phyloP scores from a whole-genome alignment of 2,888 invertebrate genomes.

The Gnatocerus cornutus region DNA sequence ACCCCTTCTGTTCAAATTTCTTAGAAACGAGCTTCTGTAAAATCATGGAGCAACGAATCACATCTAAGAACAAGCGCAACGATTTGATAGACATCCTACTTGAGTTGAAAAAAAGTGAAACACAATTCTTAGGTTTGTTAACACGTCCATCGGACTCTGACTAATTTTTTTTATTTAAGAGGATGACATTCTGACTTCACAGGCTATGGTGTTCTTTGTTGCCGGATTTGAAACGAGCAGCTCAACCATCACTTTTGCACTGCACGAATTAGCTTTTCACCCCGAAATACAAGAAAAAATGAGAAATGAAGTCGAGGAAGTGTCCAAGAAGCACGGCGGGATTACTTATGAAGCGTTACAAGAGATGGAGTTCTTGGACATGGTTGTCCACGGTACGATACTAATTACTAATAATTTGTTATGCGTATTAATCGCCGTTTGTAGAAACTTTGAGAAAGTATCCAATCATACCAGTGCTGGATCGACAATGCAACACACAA shows the following conservation, averaged over 20 bases:
- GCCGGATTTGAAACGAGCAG: slow-evolving; percentile 73
- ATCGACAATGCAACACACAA: slow-evolving; percentile 57
- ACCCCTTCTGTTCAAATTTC: background rate
- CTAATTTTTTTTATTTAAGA: slow-evolving; percentile 52
- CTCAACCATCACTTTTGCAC: slow-evolving; percentile 66
- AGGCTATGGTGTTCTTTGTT: slow-evolving; percentile 70
- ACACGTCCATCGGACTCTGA: too few relatives aligned
- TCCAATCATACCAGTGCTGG: slow-evolving; percentile 64
- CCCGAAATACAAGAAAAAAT: slow-evolving; percentile 69
- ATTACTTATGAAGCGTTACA: slow-evolving; percentile 69
- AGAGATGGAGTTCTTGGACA: slow-evolving; percentile 72
- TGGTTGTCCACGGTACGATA: slow-evolving; percentile 66
- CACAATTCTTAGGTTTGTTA: slow-evolving; percentile 2
- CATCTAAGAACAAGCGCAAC: slow-evolving; percentile 2
- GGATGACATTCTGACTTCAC: slow-evolving; percentile 63
- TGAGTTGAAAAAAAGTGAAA: slow-evolving; percentile 7
- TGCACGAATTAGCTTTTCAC: slow-evolving; percentile 69
- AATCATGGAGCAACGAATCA: slow-evolving; percentile 15
- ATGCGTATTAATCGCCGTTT: slow-evolving; percentile 45
- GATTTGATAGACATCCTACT: slow-evolving; percentile 33
- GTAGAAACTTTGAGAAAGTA: slow-evolving; percentile 68
- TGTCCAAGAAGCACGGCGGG: slow-evolving; percentile 64
- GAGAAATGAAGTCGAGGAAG: slow-evolving; percentile 68
- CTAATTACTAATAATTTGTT: background rate
- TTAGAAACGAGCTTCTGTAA: slow-evolving; percentile 15